phyloP scores from a whole-genome alignment of 2,113 vertebrate genomes.

The Hystrix cristata region DNA sequence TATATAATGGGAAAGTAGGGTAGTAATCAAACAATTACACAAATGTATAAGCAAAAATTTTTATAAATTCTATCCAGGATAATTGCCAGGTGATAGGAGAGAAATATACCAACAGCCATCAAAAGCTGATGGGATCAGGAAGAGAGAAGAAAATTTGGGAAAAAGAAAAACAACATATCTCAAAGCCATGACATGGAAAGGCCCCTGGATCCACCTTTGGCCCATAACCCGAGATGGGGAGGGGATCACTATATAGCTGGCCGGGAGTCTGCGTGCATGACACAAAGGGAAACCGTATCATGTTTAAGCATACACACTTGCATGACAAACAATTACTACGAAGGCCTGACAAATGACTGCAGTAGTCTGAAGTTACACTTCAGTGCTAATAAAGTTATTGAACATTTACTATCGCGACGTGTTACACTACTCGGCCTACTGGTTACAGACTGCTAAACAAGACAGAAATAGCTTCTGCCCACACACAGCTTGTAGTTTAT shows the following conservation, averaged over 20 bases:
- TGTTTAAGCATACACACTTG: not conserved
- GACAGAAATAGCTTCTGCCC: not conserved
- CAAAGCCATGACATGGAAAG: not conserved
- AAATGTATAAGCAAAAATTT: not conserved
- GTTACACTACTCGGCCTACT: not conserved
- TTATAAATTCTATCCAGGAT: not conserved
- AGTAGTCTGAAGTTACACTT: not conserved
- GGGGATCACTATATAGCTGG: not conserved
- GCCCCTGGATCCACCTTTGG: not conserved
- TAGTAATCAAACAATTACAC: not conserved
- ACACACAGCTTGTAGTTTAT: not conserved
- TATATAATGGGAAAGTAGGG: not conserved
- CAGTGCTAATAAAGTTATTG: not conserved
- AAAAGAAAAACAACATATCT: not conserved
- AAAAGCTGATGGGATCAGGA: not conserved
- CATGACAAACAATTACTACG: not conserved
- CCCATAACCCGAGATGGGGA: not conserved
- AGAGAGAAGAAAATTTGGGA: not conserved
- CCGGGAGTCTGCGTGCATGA: accelerated
- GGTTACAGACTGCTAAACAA: not conserved
- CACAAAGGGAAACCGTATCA: not conserved
- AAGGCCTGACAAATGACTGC: not conserved
- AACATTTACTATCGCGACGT: not conserved
- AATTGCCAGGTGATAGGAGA: not conserved
- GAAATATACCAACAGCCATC: not conserved